Percentiles rank a stretch among this genome's conserved stretches.
phyloP scores from a whole-genome alignment of 2,888 invertebrate species.

The Drosophila dives region DNA sequence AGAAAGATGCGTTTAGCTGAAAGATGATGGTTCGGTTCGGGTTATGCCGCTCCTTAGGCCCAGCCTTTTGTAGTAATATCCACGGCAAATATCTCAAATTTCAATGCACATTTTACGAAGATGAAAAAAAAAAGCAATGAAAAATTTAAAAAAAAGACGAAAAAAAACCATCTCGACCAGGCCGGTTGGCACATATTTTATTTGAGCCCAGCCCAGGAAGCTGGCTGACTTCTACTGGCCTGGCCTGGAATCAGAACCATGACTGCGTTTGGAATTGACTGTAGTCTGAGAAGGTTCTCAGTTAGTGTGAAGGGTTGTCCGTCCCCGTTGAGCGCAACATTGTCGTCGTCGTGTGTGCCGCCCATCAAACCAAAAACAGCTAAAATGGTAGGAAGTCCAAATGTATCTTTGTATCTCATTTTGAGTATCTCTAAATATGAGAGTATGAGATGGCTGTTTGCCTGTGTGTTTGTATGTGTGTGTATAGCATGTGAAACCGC shows the following conservation, averaged over 20 bases:
- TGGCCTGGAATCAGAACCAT: slow-evolving; percentile 27
- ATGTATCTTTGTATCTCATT: slow-evolving; percentile 79
- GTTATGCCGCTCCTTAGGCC: slow-evolving; percentile 54
- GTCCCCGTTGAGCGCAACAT: slow-evolving; percentile 34
- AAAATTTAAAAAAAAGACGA: not conserved
- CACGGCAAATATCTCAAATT: slow-evolving; percentile 77
- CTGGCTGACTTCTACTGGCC: slow-evolving; percentile 6
- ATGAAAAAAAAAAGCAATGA: slow-evolving; percentile 20
- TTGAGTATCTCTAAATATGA: slow-evolving; percentile 78
- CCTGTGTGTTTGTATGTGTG: slow-evolving; percentile 26
- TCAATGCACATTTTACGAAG: slow-evolving; percentile 65
- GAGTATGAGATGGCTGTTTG: slow-evolving; percentile 14
- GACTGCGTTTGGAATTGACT: slow-evolving; percentile 25
- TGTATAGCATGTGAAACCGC: slow-evolving; percentile 57
- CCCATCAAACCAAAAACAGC: slow-evolving; percentile 70
- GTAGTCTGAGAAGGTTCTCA: slow-evolving; percentile 29
- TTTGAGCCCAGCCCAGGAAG: slow-evolving; percentile 48
- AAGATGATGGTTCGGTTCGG: slow-evolving; percentile 51
- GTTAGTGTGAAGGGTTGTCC: slow-evolving; percentile 47
- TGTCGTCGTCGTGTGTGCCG: slow-evolving; percentile 62
- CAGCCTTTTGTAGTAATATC: slow-evolving; percentile 72
- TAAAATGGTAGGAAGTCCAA: slow-evolving; percentile 77
- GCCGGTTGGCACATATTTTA: slow-evolving; percentile 73
- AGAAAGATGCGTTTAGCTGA: slow-evolving; percentile 56
- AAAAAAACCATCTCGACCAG: slow-evolving; percentile 45